Evolutionary conservation across 2,797 vertebrate species (phyloP).

Genomic region (Acanthurus leucopareius): DNA sequence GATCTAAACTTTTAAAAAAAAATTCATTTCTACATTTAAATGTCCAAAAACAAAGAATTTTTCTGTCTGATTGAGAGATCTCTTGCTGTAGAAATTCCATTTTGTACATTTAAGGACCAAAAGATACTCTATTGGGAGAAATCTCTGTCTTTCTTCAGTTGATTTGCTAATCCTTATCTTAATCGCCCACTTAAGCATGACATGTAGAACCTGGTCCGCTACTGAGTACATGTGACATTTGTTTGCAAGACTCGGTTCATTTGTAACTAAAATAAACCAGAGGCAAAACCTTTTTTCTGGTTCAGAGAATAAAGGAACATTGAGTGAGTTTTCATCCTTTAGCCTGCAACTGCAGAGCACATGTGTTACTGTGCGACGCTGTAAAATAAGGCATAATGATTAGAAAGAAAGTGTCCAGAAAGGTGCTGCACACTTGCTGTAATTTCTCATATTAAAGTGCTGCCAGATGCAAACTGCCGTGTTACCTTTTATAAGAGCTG

Average conservation of each 20-base stretch:
- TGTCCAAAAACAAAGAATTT: no score
- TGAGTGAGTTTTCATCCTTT: background rate
- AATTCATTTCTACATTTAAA: no score
- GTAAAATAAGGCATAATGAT: background rate
- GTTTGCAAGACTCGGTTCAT: constrained; percentile 41
- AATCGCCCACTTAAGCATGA: background rate
- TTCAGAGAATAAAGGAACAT: constrained; percentile 30
- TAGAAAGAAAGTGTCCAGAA: background rate
- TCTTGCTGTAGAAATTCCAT: no score
- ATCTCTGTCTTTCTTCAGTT: no score
- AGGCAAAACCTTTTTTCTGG: constrained; percentile 34
- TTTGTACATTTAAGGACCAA: no score
- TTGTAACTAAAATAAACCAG: constrained; percentile 46
- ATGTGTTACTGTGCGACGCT: constrained; percentile 1
- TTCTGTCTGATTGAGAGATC: no score
- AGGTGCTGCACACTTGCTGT: background rate
- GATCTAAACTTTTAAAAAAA: background rate
- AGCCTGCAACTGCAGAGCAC: constrained; percentile 13
- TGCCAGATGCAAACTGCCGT: constrained; percentile 17
- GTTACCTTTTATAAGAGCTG: constrained; percentile 91
- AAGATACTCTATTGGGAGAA: no score
- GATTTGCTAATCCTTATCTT: no score
- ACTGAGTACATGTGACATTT: constrained; percentile 21
- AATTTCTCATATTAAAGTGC: constrained; percentile 1
- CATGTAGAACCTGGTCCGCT: constrained; percentile 1